A percentile compares a stretch with the other conserved stretches of the same genome.
Evolutionary conservation across 1,140 invertebrate genomes (phyloP).

Genomic region (Drosophila pachea): DNA sequence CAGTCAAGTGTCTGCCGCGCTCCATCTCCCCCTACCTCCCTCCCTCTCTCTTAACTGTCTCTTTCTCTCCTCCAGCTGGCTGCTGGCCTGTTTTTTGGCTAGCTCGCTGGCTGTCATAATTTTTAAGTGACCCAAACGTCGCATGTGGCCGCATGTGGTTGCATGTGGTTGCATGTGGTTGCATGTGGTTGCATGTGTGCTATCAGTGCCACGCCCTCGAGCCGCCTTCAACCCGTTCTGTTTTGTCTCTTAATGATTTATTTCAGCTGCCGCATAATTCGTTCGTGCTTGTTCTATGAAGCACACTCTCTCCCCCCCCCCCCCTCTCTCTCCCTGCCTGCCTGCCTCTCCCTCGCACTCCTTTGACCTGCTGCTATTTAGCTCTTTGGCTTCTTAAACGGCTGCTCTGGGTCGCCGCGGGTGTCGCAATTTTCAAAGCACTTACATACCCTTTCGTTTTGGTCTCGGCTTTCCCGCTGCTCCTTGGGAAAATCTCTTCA

Average conservation of each 20-base stretch:
- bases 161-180: constrained; percentile 7
- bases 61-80: background rate
- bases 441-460: background rate
- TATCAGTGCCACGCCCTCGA: constrained; percentile 17
- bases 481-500: background rate
- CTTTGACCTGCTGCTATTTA: background rate
- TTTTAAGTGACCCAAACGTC: constrained; percentile 65
- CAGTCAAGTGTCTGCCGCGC: background rate
- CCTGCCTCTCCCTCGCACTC: too few species aligned
- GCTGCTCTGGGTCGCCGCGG: constrained; percentile 34
- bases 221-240: background rate
- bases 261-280: constrained; percentile 55
- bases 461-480: too few species aligned
- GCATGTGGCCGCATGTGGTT: constrained; percentile 51
- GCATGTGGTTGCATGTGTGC: constrained; percentile 2
- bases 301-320: background rate
- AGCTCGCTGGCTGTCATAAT: constrained; percentile 64
- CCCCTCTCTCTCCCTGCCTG: too few species aligned
- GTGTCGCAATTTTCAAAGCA: constrained; percentile 23
- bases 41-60: background rate
- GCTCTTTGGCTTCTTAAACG: background rate
- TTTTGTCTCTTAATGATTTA: constrained; percentile 48
- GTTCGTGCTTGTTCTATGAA: constrained; percentile 39
- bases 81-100: constrained; percentile 37
- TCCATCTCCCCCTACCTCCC: background rate